Evolutionary conservation across 2,888 invertebrate species (phyloP), one percentile per base, ranked within the genome.

Genomic region (Phasia obesa): DNA sequence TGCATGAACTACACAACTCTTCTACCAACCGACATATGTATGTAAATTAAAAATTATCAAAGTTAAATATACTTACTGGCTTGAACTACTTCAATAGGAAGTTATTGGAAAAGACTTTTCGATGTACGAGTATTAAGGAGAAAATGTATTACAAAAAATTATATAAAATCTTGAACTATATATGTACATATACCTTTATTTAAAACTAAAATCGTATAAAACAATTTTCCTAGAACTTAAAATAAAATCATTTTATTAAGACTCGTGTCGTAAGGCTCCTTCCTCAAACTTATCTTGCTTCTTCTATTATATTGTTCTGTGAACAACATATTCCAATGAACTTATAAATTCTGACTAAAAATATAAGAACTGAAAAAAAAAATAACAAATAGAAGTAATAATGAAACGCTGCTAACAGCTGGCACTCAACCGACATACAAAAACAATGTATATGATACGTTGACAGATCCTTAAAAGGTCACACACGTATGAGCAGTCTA

Each of bases 281-380:
- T 31, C 17, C 71, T 65, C 77, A 23, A n/a, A n/a, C 59, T 15
- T 19, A 2, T 35, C 38, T n/a, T 35, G 35, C 53, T 35, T 53
- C 21, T 35, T 35, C 4, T 42, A 2, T 17, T 59, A 21, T 35
- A 11, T 21, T 51, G 51, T 47, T 7, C 31, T 44, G 31, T 13
- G 31, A 42, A 62, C 60, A 73, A 73, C 49, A 64, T 71, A 65
- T 71, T 70, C 53, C 81, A 65, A 44, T 70, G 44, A 77, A 77
- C 62, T 62, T 55, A 44, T 23, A 53, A 77, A 77, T 77, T 77
- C 70, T 53, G 47, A 55, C 62, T 62, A 77, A 77, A 35, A 70
- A 55, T 60, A 55, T 62, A 47, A 76, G 49, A 35, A 75, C 38
- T 19, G 42, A 49, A 47, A 64, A 55, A 21, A 11, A 27, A 44